A percentile compares a stretch with the other conserved stretches of the same genome.
Evolutionary conservation across 1,140 invertebrate species (phyloP).

Genomic region (Aphaenogaster rudis): DNA sequence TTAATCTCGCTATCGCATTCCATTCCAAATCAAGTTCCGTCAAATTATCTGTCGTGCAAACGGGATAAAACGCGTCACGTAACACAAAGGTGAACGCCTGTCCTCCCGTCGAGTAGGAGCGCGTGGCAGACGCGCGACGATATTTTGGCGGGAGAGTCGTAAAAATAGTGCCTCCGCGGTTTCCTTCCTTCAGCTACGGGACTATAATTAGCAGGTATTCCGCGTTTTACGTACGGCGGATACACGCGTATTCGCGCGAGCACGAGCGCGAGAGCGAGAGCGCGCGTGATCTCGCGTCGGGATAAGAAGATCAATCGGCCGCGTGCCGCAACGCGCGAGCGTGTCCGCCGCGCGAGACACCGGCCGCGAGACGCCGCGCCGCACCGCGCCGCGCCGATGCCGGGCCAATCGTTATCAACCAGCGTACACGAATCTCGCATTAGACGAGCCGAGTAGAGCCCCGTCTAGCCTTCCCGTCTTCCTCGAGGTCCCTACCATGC

Average conservation of each 20-base stretch:
- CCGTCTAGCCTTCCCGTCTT: conserved; percentile 15
- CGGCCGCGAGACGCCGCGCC: not conserved
- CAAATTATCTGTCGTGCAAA: not conserved
- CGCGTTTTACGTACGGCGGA: conserved; percentile 78
- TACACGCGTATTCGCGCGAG: conserved; percentile 78
- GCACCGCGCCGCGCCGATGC: not conserved
- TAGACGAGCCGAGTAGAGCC: conserved; percentile 66
- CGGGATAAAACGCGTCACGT: conserved; percentile 65
- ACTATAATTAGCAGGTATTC: conserved; percentile 82
- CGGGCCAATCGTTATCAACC: conserved; percentile 57
- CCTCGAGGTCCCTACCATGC: conserved; percentile 35
- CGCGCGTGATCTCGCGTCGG: conserved; percentile 62
- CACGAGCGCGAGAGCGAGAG: conserved; percentile 51
- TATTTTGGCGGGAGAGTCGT: conserved; percentile 80
- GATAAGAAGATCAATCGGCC: conserved; percentile 61
- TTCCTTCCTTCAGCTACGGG: conserved; percentile 81
- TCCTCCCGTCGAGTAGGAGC: conserved; percentile 66
- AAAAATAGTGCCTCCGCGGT: conserved; percentile 82
- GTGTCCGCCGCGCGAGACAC: not conserved
- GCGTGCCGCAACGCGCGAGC: conserved; percentile 41
- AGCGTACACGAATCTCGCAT: conserved; percentile 75
- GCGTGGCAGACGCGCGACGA: conserved; percentile 77
- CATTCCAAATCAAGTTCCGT: not conserved
- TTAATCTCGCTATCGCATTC: not conserved
- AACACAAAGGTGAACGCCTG: conserved; percentile 61